Conservation (phyloP, 2,113 vertebrate species). For the Festucalex cinctus region DNA sequence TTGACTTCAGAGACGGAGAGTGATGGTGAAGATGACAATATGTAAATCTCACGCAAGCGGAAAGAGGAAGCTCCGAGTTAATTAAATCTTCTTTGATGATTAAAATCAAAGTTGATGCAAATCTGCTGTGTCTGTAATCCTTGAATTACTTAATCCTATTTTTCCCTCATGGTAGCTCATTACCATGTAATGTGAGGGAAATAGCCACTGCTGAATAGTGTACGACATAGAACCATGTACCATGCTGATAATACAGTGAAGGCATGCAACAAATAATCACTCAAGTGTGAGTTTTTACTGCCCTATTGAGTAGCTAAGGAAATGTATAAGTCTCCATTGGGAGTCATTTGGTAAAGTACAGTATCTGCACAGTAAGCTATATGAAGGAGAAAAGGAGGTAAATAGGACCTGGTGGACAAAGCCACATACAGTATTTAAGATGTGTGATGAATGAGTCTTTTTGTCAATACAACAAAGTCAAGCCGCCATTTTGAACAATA, state of each 20-base stretch:
- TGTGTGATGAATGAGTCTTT: neutral
- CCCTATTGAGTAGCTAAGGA: neutral
- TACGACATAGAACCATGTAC: neutral
- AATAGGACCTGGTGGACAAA: slow-evolving; percentile 15
- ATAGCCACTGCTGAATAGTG: neutral
- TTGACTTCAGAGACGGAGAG: neutral
- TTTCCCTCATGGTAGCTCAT: slow-evolving; percentile 29
- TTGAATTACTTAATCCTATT: slow-evolving; percentile 30
- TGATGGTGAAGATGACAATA: neutral
- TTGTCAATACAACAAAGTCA: neutral
- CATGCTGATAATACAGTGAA: neutral
- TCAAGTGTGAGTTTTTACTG: neutral
- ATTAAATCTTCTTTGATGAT: slow-evolving; percentile 48
- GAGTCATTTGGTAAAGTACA: neutral
- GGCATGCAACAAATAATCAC: neutral
- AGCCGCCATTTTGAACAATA: neutral
- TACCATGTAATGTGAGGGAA: slow-evolving; percentile 1
- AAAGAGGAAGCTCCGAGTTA: slow-evolving; percentile 10
- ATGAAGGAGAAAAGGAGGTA: slow-evolving; percentile 17
- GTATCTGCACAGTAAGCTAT: slow-evolving; percentile 5
- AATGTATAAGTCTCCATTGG: slow-evolving; percentile 8
- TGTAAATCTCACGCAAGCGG: slow-evolving; percentile 18
- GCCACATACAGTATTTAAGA: slow-evolving; percentile 12
- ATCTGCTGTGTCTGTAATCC: slow-evolving; percentile 16
- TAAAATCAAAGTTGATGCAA: slow-evolving; percentile 32